A percentile compares a stretch with the other conserved stretches of the same genome.
phyloP scores from a whole-genome alignment of 2,888 invertebrate genomes.

The Flabesymbios commensalis region DNA sequence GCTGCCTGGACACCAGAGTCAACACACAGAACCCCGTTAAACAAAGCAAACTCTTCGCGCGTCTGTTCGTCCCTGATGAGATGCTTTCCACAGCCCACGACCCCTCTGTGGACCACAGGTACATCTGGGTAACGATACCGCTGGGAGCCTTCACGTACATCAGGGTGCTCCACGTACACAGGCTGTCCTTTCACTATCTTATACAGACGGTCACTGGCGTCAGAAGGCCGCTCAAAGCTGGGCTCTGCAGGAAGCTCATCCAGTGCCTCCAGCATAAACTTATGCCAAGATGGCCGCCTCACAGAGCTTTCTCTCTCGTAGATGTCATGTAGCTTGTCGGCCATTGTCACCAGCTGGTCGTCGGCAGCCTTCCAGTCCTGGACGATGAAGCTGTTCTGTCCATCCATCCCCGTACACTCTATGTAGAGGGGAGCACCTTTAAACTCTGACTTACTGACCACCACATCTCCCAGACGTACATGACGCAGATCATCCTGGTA shows the following conservation, averaged over 20 bases:
- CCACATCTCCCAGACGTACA: constrained; percentile 75
- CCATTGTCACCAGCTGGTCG: constrained; percentile 76
- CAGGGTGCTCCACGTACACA: constrained; percentile 18
- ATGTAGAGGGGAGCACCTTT: constrained; percentile 69
- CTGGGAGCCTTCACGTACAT: background rate
- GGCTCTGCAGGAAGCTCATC: constrained; percentile 63
- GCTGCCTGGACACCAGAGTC: constrained; percentile 95
- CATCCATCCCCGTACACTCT: constrained; percentile 72
- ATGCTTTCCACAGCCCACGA: constrained; percentile 80
- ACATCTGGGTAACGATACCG: constrained; percentile 1
- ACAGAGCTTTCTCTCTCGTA: constrained; percentile 42
- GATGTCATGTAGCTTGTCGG: constrained; percentile 65
- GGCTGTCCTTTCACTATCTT: background rate
- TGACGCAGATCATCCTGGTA: constrained; percentile 89
- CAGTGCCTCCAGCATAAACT: constrained; percentile 72
- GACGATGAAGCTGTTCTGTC: constrained; percentile 70
- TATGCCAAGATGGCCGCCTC: background rate
- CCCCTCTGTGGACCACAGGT: constrained; percentile 74
- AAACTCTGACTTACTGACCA: constrained; percentile 50
- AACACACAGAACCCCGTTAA: constrained; percentile 82
- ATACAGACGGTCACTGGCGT: constrained; percentile 41
- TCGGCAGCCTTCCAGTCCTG: constrained; percentile 80
- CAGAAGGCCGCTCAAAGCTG: constrained; percentile 46
- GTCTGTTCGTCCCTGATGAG: constrained; percentile 76
- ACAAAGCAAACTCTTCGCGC: constrained; percentile 82